These are phyloP conservation scores for Drosophila maculinotata DNA, from an alignment of 2,888 invertebrate species.

Conservation along the genomic window DNA sequence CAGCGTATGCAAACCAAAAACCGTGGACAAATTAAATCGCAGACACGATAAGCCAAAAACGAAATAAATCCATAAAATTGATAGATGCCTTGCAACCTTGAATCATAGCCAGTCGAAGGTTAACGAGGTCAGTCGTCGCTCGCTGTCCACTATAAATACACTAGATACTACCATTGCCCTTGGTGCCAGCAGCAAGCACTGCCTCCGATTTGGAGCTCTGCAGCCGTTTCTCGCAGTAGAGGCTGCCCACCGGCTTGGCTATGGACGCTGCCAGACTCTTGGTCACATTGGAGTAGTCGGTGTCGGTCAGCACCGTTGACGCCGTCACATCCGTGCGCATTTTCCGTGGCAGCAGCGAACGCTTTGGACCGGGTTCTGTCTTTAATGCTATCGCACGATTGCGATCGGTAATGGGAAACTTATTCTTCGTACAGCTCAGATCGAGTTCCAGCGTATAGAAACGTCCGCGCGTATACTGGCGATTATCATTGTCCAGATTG, in stretches of 20 bases:
- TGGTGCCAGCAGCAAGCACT: slow-evolving; percentile 50
- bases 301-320: not conserved
- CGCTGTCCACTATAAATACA: too few relatives aligned
- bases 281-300: slow-evolving; percentile 68
- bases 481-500: slow-evolving; percentile 75
- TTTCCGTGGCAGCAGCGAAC: slow-evolving; percentile 21
- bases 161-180: slow-evolving; percentile 20
- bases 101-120: too few relatives aligned
- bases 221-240: slow-evolving; percentile 85
- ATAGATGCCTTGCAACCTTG: too few relatives aligned
- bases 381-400: slow-evolving; percentile 46
- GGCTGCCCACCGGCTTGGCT: slow-evolving; percentile 82
- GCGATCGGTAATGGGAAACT: slow-evolving; percentile 87
- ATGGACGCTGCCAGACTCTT: slow-evolving; percentile 83
- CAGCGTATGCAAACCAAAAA: slow-evolving; percentile 19
- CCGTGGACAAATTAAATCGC: slow-evolving; percentile 5
- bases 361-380: slow-evolving; percentile 8
- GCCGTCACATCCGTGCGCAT: slow-evolving; percentile 14
- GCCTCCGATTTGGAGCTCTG: slow-evolving; percentile 84
- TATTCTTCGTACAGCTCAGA: slow-evolving; percentile 87
- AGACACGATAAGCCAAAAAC: not conserved
- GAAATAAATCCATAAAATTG: slow-evolving; percentile 2
- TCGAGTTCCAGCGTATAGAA: slow-evolving; percentile 85
- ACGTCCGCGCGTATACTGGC: slow-evolving; percentile 82
- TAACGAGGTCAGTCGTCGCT: too few relatives aligned